phyloP scores from a whole-genome alignment of 2,113 vertebrate genomes.

The Rostratula benghalensis region DNA sequence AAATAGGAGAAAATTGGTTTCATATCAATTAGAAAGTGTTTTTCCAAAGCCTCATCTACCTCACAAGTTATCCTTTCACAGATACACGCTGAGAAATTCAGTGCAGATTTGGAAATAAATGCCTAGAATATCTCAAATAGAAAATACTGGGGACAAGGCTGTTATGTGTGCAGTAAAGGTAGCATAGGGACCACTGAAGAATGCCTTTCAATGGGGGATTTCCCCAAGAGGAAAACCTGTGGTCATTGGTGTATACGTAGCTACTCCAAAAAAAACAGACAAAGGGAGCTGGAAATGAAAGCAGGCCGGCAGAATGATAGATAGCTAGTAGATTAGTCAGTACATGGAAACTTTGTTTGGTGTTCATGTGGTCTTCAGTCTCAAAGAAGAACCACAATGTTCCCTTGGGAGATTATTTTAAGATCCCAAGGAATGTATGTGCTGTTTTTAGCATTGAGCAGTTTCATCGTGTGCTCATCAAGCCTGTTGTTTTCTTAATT shows the following conservation, averaged over 20 bases:
- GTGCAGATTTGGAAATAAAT: not conserved
- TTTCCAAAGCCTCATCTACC: not conserved
- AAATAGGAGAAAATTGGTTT: not conserved
- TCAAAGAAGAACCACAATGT: constrained; percentile 14
- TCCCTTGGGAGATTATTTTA: constrained; percentile 61
- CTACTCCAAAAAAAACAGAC: not conserved
- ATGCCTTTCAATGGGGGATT: not conserved
- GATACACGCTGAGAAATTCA: not conserved
- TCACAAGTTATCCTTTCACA: not conserved
- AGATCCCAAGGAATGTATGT: constrained; percentile 27
- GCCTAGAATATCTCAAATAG: not conserved
- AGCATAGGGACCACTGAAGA: not conserved
- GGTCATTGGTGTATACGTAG: not conserved
- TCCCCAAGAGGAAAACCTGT: not conserved
- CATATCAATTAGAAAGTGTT: not conserved
- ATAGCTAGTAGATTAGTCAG: constrained; percentile 23
- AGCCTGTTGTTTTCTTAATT: not conserved
- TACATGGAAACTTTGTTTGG: constrained; percentile 33
- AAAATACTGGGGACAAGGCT: not conserved
- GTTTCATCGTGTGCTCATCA: not conserved
- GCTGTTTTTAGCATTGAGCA: not conserved
- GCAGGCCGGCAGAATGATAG: not conserved
- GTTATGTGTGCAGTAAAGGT: not conserved
- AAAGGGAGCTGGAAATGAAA: not conserved
- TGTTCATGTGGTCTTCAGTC: not conserved